Evolutionary conservation across 2,797 vertebrate genomes (phyloP).

Genomic region (Artibeus jamaicensis): DNA sequence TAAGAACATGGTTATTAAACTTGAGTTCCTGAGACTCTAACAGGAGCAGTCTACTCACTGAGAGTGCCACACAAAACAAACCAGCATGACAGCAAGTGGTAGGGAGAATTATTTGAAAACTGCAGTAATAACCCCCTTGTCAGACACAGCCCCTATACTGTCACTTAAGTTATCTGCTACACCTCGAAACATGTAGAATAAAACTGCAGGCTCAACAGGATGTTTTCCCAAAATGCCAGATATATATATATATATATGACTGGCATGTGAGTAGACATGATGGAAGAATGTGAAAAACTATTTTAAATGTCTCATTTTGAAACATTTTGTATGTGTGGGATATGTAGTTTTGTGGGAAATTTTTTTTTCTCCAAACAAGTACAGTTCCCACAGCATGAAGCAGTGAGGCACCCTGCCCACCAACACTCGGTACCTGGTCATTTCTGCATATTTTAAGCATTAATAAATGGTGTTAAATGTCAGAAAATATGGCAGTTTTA

Average conservation of each 20-base stretch:
- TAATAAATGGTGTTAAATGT: accelerated
- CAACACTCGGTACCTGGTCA: background rate
- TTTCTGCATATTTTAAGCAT: too few relatives aligned
- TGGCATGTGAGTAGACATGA: accelerated
- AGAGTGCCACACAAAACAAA: background rate
- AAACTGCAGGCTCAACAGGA: background rate
- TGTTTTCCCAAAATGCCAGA: too few relatives aligned
- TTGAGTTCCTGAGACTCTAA: background rate
- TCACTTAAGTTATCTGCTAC: background rate
- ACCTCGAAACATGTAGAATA: too few relatives aligned
- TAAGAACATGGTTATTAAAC: slow-evolving; percentile 1
- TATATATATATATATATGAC: accelerated
- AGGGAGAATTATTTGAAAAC: background rate
- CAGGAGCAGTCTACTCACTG: accelerated
- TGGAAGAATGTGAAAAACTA: background rate
- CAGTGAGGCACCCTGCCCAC: background rate
- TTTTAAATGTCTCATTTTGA: background rate
- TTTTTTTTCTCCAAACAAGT: background rate
- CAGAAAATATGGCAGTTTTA: background rate
- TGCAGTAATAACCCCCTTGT: background rate
- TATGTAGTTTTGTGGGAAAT: background rate
- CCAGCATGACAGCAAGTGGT: accelerated
- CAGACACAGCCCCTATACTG: accelerated
- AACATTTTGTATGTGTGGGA: background rate
- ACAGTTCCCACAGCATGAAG: background rate